Evolutionary conservation across 2,113 vertebrate genomes (phyloP).

Genomic region (human (Homo sapiens)): DNA sequence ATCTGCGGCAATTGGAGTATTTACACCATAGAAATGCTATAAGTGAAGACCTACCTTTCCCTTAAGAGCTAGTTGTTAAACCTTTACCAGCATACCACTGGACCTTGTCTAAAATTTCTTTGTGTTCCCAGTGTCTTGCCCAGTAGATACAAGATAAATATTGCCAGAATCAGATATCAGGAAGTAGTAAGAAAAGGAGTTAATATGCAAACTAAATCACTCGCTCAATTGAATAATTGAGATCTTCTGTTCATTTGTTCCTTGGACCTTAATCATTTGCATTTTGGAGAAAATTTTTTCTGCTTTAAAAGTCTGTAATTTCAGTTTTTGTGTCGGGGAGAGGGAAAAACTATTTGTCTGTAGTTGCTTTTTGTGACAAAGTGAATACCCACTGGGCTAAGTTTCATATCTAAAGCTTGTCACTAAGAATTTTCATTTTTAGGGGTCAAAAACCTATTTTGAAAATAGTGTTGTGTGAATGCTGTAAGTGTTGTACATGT

Average conservation of each 20-base stretch:
- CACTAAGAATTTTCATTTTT: slow-evolving; percentile 31
- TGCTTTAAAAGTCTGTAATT: slow-evolving; percentile 34
- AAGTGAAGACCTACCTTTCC: not conserved
- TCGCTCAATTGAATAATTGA: slow-evolving; percentile 40
- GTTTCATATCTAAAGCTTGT: slow-evolving; percentile 24
- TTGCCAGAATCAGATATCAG: slow-evolving; percentile 24
- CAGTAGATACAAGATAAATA: not conserved
- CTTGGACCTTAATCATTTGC: slow-evolving; percentile 29
- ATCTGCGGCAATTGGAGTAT: not conserved
- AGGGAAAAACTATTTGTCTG: not conserved
- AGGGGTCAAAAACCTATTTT: slow-evolving; percentile 41
- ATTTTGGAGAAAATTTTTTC: not conserved
- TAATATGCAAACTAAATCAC: not conserved
- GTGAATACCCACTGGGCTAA: not conserved
- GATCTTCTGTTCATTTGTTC: slow-evolving; percentile 21
- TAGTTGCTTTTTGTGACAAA: slow-evolving; percentile 30
- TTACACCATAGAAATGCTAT: not conserved
- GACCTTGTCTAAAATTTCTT: not conserved
- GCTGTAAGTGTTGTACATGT: slow-evolving; percentile 51
- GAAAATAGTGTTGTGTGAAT: slow-evolving; percentile 51
- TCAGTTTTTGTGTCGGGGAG: not conserved
- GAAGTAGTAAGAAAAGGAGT: not conserved
- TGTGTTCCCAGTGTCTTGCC: not conserved
- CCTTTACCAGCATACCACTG: not conserved
- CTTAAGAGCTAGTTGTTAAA: slow-evolving; percentile 7